Percentiles rank a stretch among this genome's conserved stretches.
Conservation (phyloP, 2,888 invertebrate species). For the Tetropium fuscum region DNA sequence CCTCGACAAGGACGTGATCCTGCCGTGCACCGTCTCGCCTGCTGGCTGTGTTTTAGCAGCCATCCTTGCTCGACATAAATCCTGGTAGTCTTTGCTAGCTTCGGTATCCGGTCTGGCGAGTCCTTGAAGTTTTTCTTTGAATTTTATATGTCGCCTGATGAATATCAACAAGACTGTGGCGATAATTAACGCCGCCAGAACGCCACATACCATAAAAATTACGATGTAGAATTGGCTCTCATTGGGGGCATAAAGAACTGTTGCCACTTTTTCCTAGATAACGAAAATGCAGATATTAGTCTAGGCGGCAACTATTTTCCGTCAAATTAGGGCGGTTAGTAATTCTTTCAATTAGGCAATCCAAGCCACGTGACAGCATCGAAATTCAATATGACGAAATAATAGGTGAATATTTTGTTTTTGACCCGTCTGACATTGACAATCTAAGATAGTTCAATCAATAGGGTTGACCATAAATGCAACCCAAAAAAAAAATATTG, state of each 20-base stretch:
- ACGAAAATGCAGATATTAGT: background rate
- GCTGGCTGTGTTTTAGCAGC: slow-evolving; percentile 80
- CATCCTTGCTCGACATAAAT: slow-evolving; percentile 88
- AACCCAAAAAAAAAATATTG: no score
- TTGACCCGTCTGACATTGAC: no score
- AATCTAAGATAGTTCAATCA: no score
- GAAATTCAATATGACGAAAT: no score
- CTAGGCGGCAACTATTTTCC: no score
- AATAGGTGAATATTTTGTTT: no score
- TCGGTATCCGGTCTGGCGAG: slow-evolving; percentile 79
- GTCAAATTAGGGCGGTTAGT: no score
- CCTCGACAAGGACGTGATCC: slow-evolving; percentile 83
- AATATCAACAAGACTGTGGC: slow-evolving; percentile 75
- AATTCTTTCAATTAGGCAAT: no score
- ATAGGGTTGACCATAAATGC: no score
- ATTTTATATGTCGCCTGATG: slow-evolving; percentile 80
- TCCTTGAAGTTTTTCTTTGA: slow-evolving; percentile 86
- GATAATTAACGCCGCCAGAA: slow-evolving; percentile 75
- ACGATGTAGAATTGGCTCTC: slow-evolving; percentile 58
- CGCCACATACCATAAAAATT: slow-evolving; percentile 72
- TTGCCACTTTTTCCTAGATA: slow-evolving; percentile 63
- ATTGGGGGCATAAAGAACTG: slow-evolving; percentile 71
- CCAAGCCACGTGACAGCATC: no score
- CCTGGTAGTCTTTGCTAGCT: slow-evolving; percentile 95
- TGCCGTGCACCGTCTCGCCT: slow-evolving; percentile 69